phyloP scores from a whole-genome alignment of 1,140 invertebrate genomes.

The Drosophila albomicans region DNA sequence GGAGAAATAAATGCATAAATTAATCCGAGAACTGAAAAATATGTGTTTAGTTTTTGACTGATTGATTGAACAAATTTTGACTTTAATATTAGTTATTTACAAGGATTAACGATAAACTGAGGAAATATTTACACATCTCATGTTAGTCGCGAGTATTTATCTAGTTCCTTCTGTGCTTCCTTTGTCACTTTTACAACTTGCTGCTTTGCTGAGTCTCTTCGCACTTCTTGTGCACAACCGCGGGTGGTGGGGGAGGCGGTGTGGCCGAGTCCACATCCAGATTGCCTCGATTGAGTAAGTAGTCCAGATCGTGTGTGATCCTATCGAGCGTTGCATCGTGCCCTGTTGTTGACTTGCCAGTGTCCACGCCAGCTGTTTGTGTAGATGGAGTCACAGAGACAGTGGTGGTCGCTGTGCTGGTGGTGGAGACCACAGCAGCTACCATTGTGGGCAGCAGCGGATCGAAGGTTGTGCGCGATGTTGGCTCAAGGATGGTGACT shows the following conservation, averaged over 20 bases:
- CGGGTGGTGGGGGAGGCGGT: constrained; percentile 39
- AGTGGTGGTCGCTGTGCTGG: constrained; percentile 58
- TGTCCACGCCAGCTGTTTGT: constrained; percentile 43
- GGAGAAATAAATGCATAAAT: neutral
- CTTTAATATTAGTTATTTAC: constrained; percentile 29
- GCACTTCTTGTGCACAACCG: constrained; percentile 43
- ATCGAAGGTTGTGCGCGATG: constrained; percentile 76
- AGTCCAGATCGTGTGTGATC: constrained; percentile 91
- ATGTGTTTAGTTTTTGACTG: too few species aligned
- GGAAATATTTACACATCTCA: constrained; percentile 20
- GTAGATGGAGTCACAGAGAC: constrained; percentile 48
- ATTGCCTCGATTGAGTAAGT: constrained; percentile 87
- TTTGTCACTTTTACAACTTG: constrained; percentile 26
- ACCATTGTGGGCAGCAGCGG: constrained; percentile 80
- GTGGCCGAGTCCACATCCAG: constrained; percentile 36
- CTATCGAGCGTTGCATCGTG: constrained; percentile 88
- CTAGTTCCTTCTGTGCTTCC: neutral
- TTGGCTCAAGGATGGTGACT: constrained; percentile 81
- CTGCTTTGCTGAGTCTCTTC: constrained; percentile 52
- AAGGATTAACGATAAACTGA: constrained; percentile 3
- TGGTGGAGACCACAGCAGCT: constrained; percentile 66
- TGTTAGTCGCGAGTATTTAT: neutral
- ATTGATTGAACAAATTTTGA: neutral
- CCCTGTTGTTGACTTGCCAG: neutral
- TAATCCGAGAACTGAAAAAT: too few species aligned